A percentile compares a stretch with the other conserved stretches of the same genome.
Conservation (phyloP, 1,140 invertebrate genomes). For the Pogonomyrmex barbatus region DNA sequence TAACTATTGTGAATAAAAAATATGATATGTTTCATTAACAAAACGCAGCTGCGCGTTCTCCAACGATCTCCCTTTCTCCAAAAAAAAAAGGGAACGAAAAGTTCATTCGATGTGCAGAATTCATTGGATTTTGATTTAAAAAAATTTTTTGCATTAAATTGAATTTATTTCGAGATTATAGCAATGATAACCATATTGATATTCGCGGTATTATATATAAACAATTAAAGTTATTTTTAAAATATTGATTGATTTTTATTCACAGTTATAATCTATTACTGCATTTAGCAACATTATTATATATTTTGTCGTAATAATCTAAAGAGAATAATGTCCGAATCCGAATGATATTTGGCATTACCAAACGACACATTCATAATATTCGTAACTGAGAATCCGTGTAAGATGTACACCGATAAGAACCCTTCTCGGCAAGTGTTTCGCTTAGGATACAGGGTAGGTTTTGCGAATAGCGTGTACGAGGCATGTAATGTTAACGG, state of each 20-base stretch:
- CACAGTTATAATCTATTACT: too few species aligned
- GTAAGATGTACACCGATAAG: constrained; percentile 57
- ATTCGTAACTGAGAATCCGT: constrained; percentile 25
- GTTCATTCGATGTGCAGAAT: constrained; percentile 40
- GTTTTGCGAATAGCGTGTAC: constrained; percentile 44
- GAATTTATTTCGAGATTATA: constrained; percentile 33
- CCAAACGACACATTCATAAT: constrained; percentile 26
- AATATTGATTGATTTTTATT: too few species aligned
- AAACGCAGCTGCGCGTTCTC: constrained; percentile 43
- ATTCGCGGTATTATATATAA: too few species aligned
- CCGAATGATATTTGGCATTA: background rate
- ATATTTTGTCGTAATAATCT: background rate
- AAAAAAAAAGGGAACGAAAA: constrained; percentile 5
- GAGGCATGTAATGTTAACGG: constrained; percentile 57
- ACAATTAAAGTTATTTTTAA: too few species aligned
- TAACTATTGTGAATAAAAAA: constrained; percentile 35
- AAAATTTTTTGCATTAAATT: constrained; percentile 29
- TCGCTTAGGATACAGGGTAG: constrained; percentile 44
- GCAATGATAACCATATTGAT: background rate
- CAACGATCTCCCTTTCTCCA: background rate
- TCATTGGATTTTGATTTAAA: background rate
- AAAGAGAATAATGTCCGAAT: background rate
- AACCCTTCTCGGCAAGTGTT: constrained; percentile 65
- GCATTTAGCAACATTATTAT: too few species aligned
- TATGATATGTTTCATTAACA: constrained; percentile 55